Evolutionary conservation across 2,797 vertebrate species (phyloP).

Genomic region (Mormyrops attenuatus): DNA sequence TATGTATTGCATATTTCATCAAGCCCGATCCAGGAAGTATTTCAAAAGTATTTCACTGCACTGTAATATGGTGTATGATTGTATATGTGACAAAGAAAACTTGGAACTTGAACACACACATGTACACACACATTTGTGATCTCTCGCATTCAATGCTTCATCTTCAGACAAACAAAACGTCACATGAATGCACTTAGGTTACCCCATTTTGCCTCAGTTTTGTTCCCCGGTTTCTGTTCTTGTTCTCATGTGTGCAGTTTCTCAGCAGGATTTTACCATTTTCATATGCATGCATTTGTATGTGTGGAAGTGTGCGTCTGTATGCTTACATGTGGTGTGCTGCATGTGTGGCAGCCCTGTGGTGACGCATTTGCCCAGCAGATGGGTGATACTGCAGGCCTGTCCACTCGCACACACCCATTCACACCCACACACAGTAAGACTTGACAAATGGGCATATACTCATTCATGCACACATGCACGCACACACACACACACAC

Average conservation of each 20-base stretch:
- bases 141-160: neutral
- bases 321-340: neutral
- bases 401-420: neutral
- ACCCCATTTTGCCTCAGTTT: neutral
- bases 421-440: neutral
- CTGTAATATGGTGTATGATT: neutral
- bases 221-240: neutral
- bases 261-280: neutral
- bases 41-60: neutral
- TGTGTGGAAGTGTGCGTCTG: neutral
- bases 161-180: neutral
- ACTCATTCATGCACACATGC: neutral
- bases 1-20: neutral
- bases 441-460: neutral
- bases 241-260: neutral
- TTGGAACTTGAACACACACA: neutral
- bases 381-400: neutral
- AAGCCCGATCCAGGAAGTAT: neutral
- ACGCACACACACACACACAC: neutral
- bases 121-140: neutral
- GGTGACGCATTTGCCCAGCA: neutral
- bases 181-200: neutral
- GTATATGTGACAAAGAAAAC: neutral
- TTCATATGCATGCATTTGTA: neutral
- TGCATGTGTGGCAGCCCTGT: neutral